These are phyloP conservation scores for Eupithecia insigniata DNA, from an alignment of 2,888 invertebrate species.

Conservation along the genomic window DNA sequence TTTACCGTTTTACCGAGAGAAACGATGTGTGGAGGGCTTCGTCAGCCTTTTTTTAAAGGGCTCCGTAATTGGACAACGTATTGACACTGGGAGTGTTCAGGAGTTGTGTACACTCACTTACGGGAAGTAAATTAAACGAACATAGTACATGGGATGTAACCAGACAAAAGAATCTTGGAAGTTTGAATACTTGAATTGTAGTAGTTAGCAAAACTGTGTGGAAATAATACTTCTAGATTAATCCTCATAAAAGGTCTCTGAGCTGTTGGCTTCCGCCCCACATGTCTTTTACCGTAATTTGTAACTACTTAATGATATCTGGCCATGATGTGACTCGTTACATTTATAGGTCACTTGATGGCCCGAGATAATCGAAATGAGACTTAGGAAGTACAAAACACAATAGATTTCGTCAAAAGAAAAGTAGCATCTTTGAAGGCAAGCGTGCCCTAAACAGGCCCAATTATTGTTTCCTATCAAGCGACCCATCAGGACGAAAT, in stretches of 20 bases:
- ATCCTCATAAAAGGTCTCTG: background rate
- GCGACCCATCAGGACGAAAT: background rate
- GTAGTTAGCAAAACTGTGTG: background rate
- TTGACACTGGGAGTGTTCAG: constrained; percentile 27
- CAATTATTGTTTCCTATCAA: background rate
- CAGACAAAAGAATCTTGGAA: background rate
- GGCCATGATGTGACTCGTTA: no score
- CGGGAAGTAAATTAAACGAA: constrained; percentile 6
- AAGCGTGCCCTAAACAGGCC: background rate
- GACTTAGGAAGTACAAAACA: background rate
- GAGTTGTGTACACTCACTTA: constrained; percentile 19
- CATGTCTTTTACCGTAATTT: no score
- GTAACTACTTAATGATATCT: no score
- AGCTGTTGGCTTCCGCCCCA: background rate
- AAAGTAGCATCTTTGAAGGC: background rate
- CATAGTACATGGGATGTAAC: background rate
- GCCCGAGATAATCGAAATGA: background rate
- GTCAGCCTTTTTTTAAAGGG: constrained; percentile 33
- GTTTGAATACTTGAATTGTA: background rate
- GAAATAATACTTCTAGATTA: background rate
- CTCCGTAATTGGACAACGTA: constrained; percentile 42
- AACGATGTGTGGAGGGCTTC: constrained; percentile 25
- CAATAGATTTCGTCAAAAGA: background rate
- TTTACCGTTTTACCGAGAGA: constrained; percentile 15
- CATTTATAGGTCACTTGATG: background rate